A percentile compares a stretch with the other conserved stretches of the same genome.
Evolutionary conservation across 2,797 vertebrate species (phyloP).

Genomic region (Linurgus olivaceus): DNA sequence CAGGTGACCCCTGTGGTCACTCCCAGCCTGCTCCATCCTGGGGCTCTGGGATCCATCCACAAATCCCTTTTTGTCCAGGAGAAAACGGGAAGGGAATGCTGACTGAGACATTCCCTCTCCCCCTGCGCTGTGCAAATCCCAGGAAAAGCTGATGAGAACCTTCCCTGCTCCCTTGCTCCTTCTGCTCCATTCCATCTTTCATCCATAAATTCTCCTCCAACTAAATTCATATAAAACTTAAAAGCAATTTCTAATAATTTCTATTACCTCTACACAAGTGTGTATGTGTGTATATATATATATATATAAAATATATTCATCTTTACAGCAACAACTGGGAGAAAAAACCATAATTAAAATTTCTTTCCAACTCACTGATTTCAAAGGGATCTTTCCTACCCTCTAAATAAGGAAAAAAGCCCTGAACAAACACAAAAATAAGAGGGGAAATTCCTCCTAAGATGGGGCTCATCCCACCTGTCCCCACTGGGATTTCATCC

Average conservation of each 20-base stretch:
- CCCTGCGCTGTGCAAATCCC: neutral
- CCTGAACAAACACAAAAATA: neutral
- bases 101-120: neutral
- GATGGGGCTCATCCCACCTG: neutral
- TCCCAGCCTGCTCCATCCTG: neutral
- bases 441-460: neutral
- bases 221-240: neutral
- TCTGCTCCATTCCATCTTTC: neutral
- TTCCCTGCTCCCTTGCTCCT: neutral
- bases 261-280: neutral
- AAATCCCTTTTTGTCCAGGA: neutral
- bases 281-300: too few relatives aligned
- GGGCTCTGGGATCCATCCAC: neutral
- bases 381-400: neutral
- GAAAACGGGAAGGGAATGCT: neutral
- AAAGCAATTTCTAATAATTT: neutral
- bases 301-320: too few relatives aligned
- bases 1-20: neutral
- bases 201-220: neutral
- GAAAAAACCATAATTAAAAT: neutral
- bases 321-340: neutral
- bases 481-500: neutral
- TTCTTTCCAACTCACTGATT: neutral
- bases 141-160: neutral
- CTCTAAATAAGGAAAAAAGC: too few relatives aligned